Percentiles rank a stretch among this genome's conserved stretches.
Evolutionary conservation across 2,113 vertebrate genomes (phyloP).

Genomic region (Rhinolophus ferrumequinum): DNA sequence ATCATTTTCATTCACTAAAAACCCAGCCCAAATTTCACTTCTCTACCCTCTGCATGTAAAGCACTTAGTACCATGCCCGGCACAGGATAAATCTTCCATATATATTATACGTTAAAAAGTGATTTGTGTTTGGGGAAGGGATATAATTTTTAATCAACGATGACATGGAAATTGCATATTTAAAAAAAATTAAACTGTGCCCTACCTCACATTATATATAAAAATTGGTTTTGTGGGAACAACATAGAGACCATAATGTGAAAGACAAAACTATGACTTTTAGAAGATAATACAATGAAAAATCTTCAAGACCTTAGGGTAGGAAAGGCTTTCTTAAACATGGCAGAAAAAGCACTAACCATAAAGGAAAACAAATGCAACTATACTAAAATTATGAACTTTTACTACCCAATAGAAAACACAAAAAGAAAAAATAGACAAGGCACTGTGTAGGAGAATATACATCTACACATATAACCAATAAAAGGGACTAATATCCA

Average conservation of each 20-base stretch:
- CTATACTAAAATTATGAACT: background rate
- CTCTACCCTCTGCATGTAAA: background rate
- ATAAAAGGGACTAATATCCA: background rate
- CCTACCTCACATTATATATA: background rate
- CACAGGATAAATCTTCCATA: background rate
- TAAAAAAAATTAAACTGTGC: background rate
- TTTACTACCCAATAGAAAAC: background rate
- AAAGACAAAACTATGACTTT: background rate
- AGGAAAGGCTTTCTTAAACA: background rate
- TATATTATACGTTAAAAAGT: background rate
- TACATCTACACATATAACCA: background rate
- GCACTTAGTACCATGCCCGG: background rate
- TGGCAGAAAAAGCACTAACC: background rate
- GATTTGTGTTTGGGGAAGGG: background rate
- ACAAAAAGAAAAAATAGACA: background rate
- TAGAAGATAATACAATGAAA: background rate
- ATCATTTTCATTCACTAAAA: slow-evolving; percentile 43
- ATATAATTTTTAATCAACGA: background rate
- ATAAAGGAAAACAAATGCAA: background rate
- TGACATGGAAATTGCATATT: background rate
- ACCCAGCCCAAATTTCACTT: background rate
- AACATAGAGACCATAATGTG: background rate
- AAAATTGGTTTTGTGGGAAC: background rate
- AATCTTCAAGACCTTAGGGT: background rate
- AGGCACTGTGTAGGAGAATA: background rate